Percentiles rank a stretch among this genome's conserved stretches.
These are phyloP conservation scores for Clamator glandarius DNA, from an alignment of 2,797 vertebrate genomes.

Conservation along the genomic window DNA sequence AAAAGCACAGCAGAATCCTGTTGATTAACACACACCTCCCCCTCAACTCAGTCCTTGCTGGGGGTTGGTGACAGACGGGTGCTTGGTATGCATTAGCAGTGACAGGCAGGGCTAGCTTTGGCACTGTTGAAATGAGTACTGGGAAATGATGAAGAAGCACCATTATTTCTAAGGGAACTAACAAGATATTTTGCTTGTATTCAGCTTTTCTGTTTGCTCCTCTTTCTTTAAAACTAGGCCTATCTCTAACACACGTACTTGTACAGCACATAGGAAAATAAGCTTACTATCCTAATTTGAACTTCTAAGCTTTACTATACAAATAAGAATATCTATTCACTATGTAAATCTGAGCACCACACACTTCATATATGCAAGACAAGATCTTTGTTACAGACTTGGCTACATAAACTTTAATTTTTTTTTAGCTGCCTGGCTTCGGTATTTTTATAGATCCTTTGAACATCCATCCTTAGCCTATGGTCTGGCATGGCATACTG, in stretches of 20 bases:
- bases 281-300: background rate
- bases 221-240: background rate
- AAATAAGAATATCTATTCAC: background rate
- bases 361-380: background rate
- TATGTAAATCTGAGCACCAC: background rate
- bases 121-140: background rate
- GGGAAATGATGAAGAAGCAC: background rate
- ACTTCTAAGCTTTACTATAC: background rate
- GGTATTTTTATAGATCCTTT: background rate
- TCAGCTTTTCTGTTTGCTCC: constrained; percentile 1
- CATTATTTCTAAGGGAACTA: constrained; percentile 17
- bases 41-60: background rate
- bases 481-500: background rate
- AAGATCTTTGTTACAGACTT: background rate
- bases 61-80: background rate
- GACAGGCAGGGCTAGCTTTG: constrained; percentile 9
- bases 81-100: constrained; percentile 30
- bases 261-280: background rate
- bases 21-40: constrained; percentile 14
- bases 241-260: background rate
- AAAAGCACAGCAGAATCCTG: background rate
- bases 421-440: constrained; percentile 16
- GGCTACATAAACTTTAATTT: background rate
- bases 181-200: background rate
- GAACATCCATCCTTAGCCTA: background rate